Evolutionary conservation across 2,113 vertebrate genomes (phyloP).

Genomic region (Corythornis vintsioides): DNA sequence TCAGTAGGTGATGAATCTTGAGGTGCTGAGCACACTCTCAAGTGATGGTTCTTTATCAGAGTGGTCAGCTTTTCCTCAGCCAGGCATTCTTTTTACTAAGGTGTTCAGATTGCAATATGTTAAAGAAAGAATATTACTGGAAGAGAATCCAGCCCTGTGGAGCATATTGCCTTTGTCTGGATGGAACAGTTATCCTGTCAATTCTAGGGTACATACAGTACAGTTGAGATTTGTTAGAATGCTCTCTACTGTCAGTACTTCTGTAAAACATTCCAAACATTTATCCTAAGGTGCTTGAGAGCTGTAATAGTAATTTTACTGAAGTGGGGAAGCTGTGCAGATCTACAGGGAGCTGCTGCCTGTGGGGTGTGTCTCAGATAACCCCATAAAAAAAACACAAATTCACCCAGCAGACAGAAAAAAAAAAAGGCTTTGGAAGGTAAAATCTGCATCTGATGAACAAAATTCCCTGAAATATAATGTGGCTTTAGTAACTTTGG

Average conservation of each 20-base stretch:
- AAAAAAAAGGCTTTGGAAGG: background rate
- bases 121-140: background rate
- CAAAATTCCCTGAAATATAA: background rate
- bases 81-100: background rate
- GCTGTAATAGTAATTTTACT: background rate
- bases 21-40: background rate
- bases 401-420: background rate
- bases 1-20: background rate
- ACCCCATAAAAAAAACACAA: background rate
- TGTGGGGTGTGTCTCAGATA: background rate
- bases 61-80: conserved; percentile 15
- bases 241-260: background rate
- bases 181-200: conserved; percentile 24
- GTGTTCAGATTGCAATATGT: background rate
- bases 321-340: background rate
- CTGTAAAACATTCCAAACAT: conserved; percentile 1
- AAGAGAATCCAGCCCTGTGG: background rate
- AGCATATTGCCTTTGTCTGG: background rate
- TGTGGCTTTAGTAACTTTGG: background rate
- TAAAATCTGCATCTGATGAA: background rate
- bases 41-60: background rate
- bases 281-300: background rate
- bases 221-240: conserved; percentile 1
- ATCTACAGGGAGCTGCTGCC: background rate
- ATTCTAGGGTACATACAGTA: background rate